phyloP scores from a whole-genome alignment of 2,113 vertebrate species.

The Catharus minimus region DNA sequence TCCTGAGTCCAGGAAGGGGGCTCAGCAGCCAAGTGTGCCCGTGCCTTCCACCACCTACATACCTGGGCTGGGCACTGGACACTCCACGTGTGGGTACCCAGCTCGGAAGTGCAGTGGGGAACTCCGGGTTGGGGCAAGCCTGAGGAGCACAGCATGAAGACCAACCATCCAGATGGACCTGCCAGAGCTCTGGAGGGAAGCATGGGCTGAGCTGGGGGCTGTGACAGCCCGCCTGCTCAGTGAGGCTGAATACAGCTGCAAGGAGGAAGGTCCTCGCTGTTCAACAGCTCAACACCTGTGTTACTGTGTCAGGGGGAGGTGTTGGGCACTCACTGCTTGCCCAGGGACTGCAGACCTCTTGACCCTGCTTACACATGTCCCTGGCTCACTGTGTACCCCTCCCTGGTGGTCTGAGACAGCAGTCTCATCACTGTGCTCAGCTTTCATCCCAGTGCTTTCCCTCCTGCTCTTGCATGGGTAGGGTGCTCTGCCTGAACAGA shows the following conservation, averaged over 20 bases:
- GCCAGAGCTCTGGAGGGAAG: fast-evolving
- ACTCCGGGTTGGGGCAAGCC: fast-evolving
- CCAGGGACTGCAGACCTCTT: neutral
- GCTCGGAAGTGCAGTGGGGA: neutral
- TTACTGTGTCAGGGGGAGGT: neutral
- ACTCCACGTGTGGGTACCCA: fast-evolving
- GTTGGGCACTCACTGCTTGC: neutral
- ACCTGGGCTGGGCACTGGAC: fast-evolving
- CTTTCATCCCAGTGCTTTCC: neutral
- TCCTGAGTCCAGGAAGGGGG: neutral
- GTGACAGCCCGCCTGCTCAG: neutral
- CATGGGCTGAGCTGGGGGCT: neutral
- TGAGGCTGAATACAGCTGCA: neutral
- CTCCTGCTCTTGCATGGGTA: neutral
- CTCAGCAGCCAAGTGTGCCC: fast-evolving
- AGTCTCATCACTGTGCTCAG: neutral
- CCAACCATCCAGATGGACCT: neutral
- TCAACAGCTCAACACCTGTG: neutral
- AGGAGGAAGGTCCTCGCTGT: fast-evolving
- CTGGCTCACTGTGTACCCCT: neutral
- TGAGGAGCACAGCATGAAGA: neutral
- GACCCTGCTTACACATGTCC: neutral
- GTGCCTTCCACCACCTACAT: fast-evolving
- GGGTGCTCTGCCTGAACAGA: neutral
- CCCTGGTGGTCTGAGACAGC: neutral